phyloP scores from a whole-genome alignment of 2,797 vertebrate genomes.

The Sebastes iracundus region DNA sequence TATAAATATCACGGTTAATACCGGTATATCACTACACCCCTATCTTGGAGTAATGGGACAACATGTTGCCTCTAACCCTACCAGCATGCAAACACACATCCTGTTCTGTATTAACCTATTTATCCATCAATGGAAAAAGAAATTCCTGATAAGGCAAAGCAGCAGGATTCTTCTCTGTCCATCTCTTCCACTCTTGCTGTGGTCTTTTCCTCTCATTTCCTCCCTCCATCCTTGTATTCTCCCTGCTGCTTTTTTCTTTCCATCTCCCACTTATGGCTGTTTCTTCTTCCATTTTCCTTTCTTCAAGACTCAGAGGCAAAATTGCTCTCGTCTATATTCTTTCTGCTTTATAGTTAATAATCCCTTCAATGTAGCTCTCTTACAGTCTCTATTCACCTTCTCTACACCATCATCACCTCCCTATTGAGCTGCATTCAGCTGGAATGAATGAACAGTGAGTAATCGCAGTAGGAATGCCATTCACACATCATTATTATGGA shows the following conservation, averaged over 20 bases:
- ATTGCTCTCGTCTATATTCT: background rate
- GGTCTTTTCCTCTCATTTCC: too few species aligned
- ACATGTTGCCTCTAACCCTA: background rate
- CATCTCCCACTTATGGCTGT: background rate
- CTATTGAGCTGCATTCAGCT: background rate
- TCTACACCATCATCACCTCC: background rate
- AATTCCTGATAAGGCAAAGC: background rate
- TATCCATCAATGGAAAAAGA: background rate
- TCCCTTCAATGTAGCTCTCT: background rate
- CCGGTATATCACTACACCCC: too few species aligned
- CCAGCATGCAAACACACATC: background rate
- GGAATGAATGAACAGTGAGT: background rate
- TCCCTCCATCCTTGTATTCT: background rate
- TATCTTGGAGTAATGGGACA: background rate
- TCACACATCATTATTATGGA: background rate
- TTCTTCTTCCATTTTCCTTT: background rate
- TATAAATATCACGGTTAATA: too few species aligned
- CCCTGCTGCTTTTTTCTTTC: background rate
- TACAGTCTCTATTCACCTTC: background rate
- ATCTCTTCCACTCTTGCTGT: background rate
- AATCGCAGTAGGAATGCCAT: background rate
- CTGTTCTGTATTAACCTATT: background rate
- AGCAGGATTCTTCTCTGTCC: background rate
- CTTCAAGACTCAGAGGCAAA: background rate
- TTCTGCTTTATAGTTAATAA: background rate